Evolutionary conservation across 2,797 vertebrate genomes (phyloP).

Genomic region (Emys orbicularis): DNA sequence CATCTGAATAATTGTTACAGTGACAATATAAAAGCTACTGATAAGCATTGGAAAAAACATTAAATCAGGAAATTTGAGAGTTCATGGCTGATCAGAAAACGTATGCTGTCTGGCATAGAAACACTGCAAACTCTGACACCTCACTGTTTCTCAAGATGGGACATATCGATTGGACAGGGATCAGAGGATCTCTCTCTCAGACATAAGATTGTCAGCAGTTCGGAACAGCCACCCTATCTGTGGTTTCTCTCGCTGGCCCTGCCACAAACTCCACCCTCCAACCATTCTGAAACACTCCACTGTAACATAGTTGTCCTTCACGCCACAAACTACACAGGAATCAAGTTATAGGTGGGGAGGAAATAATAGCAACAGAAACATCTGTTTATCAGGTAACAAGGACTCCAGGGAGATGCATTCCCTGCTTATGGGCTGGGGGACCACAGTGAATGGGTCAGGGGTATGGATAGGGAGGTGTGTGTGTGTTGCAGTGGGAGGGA

Average conservation of each 20-base stretch:
- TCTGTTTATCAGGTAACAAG: not conserved
- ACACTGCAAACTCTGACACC: not conserved
- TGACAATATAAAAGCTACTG: not conserved
- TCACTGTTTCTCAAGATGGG: not conserved
- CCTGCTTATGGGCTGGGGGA: not conserved
- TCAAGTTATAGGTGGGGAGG: not conserved
- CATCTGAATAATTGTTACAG: not conserved
- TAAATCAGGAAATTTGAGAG: not conserved
- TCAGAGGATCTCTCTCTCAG: not conserved
- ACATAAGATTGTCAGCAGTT: not conserved
- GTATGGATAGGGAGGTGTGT: not conserved
- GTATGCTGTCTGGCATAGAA: not conserved
- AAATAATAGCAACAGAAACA: not conserved
- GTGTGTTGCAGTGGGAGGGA: not conserved
- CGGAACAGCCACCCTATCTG: not conserved
- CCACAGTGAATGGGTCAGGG: not conserved
- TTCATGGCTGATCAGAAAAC: not conserved
- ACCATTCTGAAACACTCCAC: not conserved
- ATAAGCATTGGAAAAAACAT: not conserved
- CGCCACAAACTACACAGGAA: not conserved
- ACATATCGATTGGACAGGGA: not conserved
- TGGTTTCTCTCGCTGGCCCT: not conserved
- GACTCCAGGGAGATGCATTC: not conserved
- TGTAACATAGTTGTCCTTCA: not conserved
- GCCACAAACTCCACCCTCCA: not conserved